A percentile compares a stretch with the other conserved stretches of the same genome.
Conservation (phyloP, 1,140 invertebrate genomes). For the Luehdorfia chinensis region DNA sequence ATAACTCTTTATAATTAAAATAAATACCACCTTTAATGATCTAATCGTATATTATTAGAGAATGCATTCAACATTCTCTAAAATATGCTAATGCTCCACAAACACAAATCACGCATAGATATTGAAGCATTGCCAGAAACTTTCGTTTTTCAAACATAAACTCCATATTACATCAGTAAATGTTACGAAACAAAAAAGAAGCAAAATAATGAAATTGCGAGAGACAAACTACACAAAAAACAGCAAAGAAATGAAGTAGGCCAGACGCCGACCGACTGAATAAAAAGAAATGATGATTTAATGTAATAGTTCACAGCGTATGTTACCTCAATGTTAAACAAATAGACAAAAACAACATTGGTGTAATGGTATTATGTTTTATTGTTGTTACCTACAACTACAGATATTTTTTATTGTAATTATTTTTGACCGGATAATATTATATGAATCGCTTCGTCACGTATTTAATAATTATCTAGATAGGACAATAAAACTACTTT, state of each 20-base stretch:
- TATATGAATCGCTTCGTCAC: no score
- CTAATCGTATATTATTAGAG: no score
- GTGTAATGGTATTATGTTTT: no score
- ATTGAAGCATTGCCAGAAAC: slow-evolving; percentile 16
- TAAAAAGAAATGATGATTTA: slow-evolving; percentile 14
- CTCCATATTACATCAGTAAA: slow-evolving; percentile 16
- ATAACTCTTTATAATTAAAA: no score
- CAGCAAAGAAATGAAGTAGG: slow-evolving; percentile 20
- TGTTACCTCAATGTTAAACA: slow-evolving; percentile 23
- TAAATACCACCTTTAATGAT: no score
- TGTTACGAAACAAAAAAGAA: slow-evolving; percentile 16
- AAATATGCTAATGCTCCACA: no score
- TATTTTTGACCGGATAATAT: no score
- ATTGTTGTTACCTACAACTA: no score
- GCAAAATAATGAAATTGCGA: slow-evolving; percentile 22
- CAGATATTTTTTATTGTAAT: no score
- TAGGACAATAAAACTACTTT: no score
- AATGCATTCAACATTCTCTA: no score
- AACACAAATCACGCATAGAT: slow-evolving; percentile 1
- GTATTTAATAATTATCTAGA: no score
- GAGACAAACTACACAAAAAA: slow-evolving; percentile 16
- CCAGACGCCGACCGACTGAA: slow-evolving; percentile 14
- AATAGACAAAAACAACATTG: slow-evolving; percentile 31
- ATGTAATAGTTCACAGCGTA: slow-evolving; percentile 16
- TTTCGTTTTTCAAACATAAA: slow-evolving; percentile 19